Evolutionary conservation across 1,140 invertebrate genomes (phyloP), one percentile per base, ranked within the genome.

Genomic region (Fopius arisanus): DNA sequence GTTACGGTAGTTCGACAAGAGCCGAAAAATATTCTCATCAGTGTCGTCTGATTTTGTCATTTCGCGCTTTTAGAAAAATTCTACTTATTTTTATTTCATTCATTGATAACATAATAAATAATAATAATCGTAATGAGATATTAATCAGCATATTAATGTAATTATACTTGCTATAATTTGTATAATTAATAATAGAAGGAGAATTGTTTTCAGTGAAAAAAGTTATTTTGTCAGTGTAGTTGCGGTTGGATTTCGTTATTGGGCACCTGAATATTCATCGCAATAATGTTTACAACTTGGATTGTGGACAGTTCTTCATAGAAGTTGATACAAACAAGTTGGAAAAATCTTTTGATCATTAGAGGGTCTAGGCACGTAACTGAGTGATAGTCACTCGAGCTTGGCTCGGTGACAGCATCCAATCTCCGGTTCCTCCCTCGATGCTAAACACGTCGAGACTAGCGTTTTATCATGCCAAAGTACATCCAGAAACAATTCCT

Each of bases 321-420:
- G 9, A 5, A 59, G 19, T 59, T 51, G n/a, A 12, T 0, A 12
- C 21, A 26, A 59, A 59, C 23, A 59, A 59, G 16, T 59, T 59
- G 19, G 1, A 59, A 28, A 59, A 7, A 7, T 14, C 54, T 59
- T 54, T 48, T 4, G 23, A 59, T 59, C 54, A 59, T 59, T 59
- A 59, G 54, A 26, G 23, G 21, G 54, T 59, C 54, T 59, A 59
- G 23, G 54, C 54, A 59, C 54, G 54, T 59, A 59, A 59, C 54
- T 59, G 54, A 59, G 54, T 59, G 54, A 59, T 59, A 59, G 54
- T 59, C 54, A 59, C 54, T 59, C 54, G 54, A 59, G 40, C 65
- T 81, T 81, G 80, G 80, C 79, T 80, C 75, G 63, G 76, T 80
- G 76, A 80, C 80, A 81, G 77, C 65, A 72, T 78, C 78, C 79